These are phyloP conservation scores for Noctua janthina DNA, from an alignment of 2,888 invertebrate genomes.

Conservation along the genomic window DNA sequence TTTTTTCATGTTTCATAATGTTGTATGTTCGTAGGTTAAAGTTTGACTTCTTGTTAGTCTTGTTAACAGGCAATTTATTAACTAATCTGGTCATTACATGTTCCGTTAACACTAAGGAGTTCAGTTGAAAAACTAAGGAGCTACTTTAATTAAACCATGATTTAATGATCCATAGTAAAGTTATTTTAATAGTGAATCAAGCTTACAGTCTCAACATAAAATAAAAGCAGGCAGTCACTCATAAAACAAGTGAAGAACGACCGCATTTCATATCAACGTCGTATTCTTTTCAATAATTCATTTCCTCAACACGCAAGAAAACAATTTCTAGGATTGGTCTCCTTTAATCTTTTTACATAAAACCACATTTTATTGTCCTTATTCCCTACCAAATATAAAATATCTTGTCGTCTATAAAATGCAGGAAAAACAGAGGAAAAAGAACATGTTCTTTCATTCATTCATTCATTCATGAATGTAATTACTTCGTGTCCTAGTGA, in stretches of 20 bases:
- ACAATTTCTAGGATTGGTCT: conserved; percentile 12
- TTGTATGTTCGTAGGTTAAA: too few relatives aligned
- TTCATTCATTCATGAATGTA: conserved; percentile 59
- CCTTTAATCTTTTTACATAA: conserved; percentile 5
- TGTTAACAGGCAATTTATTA: background rate
- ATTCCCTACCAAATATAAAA: conserved; percentile 10
- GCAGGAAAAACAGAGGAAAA: conserved; percentile 36
- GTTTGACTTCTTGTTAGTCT: too few relatives aligned
- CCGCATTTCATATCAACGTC: conserved; percentile 12
- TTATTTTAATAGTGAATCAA: background rate
- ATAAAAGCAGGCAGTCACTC: background rate
- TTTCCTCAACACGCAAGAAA: conserved; percentile 27
- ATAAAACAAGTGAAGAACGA: conserved; percentile 16
- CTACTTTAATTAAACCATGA: background rate
- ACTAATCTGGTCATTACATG: background rate
- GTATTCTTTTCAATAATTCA: conserved; percentile 40
- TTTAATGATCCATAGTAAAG: background rate
- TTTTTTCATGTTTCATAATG: too few relatives aligned
- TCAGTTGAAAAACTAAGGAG: background rate
- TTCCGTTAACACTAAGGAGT: background rate
- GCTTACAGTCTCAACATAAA: background rate
- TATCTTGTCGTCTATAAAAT: conserved; percentile 36
- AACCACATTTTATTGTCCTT: conserved; percentile 22
- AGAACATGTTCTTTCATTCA: conserved; percentile 49
- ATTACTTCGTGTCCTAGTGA: conserved; percentile 62